Evolutionary conservation across 2,113 vertebrate species (phyloP), one percentile per base, ranked within the genome.

Genomic region (Fregata magnificens): DNA sequence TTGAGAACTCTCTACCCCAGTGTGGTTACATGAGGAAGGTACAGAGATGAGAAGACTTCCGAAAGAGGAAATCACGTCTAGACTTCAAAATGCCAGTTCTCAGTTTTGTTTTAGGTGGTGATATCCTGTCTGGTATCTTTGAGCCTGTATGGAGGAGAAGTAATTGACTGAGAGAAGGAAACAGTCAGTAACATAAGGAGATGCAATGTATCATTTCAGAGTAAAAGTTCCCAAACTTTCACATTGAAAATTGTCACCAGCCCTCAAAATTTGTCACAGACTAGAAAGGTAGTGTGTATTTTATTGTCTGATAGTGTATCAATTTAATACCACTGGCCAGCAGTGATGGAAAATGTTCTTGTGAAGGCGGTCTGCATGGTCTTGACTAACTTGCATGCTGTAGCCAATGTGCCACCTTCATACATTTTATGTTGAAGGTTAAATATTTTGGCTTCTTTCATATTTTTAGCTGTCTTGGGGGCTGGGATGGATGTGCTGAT

Each of bases 1-100:
- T 94, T 96, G 88, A 97, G 63, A 90, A 50, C 59, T 49, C 40
- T 82, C 58, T 88, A 62, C 69, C 62, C 71, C 50, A 17, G 2
- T 86, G 95, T 90, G 96, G 92, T 94, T 94, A 62, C 47, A 40
- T 90, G 95, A 77, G 87, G 95, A 97, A 96, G 95, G 88, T 96
- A 97, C 90, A 94, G 92, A 96, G 63, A 96, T 96, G 95, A 97
- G 92, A 88, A 95, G 92, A 69, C 87, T 94, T 96, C 85, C 90
- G 94, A 91, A 96, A 97, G 95, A 97, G 97, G 96, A 97, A 97
- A 91, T 95, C 0, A 1, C 38, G 97, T 97, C 96, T 97, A 97
- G 96, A 97, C 95, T 97, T 97, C 74, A 95, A 95, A 97, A 96
- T 96, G 91, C 94, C 94, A 96, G 87, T 96, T 95, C 91, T 94